Conservation (phyloP, 2,888 invertebrate species). For the Idaea straminata region DNA sequence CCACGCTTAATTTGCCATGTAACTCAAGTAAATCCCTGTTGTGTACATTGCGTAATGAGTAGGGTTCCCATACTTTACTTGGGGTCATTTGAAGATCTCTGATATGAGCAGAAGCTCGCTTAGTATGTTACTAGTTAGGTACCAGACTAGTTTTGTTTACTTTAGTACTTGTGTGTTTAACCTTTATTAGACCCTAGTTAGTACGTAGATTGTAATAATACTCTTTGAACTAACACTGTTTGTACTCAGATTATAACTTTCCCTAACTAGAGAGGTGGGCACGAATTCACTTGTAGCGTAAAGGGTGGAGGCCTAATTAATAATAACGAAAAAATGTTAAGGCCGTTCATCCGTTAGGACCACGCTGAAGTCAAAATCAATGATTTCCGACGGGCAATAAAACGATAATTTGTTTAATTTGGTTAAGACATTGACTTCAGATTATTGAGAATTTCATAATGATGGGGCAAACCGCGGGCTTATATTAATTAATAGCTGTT, state of each 20-base stretch:
- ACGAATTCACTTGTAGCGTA: no score
- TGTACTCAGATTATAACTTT: neutral
- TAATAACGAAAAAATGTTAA: no score
- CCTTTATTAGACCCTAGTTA: neutral
- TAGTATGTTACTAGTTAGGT: neutral
- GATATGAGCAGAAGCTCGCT: neutral
- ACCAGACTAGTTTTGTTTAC: neutral
- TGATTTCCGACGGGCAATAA: no score
- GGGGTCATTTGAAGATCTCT: neutral
- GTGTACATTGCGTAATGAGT: neutral
- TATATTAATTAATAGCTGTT: no score
- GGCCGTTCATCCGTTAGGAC: no score
- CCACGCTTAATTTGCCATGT: neutral
- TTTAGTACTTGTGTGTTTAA: neutral
- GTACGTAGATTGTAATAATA: neutral
- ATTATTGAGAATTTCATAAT: no score
- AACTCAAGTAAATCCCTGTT: neutral
- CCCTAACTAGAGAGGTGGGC: no score
- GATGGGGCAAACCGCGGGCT: no score
- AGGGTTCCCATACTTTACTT: constrained; percentile 1
- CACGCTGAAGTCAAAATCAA: no score
- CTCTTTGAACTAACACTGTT: neutral
- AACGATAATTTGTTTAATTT: no score
- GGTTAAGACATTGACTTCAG: no score
- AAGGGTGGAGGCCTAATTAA: no score